These are phyloP conservation scores for Tragelaphus oryx DNA, from an alignment of 2,797 vertebrate genomes.

Conservation along the genomic window DNA sequence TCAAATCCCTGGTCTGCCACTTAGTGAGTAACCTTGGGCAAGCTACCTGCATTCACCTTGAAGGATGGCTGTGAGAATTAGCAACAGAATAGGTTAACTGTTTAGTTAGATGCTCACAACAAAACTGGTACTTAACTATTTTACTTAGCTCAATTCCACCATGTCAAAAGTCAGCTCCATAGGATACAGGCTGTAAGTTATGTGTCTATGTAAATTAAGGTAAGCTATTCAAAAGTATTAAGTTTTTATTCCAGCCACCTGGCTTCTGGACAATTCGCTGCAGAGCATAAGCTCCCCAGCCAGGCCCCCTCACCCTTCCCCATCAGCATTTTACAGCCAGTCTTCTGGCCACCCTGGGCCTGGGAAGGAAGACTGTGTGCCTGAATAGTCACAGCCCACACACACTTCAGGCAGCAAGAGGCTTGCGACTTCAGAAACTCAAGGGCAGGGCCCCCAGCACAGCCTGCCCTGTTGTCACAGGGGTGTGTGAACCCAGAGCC, in stretches of 20 bases:
- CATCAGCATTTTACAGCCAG: too few relatives aligned
- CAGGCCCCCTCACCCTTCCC: too few relatives aligned
- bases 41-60: neutral
- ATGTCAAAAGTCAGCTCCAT: neutral
- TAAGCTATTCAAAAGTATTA: conserved; percentile 18
- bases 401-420: too few relatives aligned
- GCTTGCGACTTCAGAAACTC: too few relatives aligned
- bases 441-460: too few relatives aligned
- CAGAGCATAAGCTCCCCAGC: too few relatives aligned
- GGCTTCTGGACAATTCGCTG: too few relatives aligned
- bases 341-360: too few relatives aligned
- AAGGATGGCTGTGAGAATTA: neutral
- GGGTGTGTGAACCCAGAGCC: too few relatives aligned
- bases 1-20: conserved; percentile 27
- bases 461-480: too few relatives aligned
- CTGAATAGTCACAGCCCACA: too few relatives aligned
- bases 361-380: too few relatives aligned
- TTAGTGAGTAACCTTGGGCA: conserved; percentile 33
- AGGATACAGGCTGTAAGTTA: neutral
- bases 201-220: neutral
- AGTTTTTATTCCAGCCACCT: neutral
- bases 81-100: neutral
- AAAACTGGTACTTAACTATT: neutral
- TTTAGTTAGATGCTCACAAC: neutral
- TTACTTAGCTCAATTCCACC: neutral